These are phyloP conservation scores for Epistrophe grossulariae DNA, from an alignment of 2,888 invertebrate species.

Conservation along the genomic window DNA sequence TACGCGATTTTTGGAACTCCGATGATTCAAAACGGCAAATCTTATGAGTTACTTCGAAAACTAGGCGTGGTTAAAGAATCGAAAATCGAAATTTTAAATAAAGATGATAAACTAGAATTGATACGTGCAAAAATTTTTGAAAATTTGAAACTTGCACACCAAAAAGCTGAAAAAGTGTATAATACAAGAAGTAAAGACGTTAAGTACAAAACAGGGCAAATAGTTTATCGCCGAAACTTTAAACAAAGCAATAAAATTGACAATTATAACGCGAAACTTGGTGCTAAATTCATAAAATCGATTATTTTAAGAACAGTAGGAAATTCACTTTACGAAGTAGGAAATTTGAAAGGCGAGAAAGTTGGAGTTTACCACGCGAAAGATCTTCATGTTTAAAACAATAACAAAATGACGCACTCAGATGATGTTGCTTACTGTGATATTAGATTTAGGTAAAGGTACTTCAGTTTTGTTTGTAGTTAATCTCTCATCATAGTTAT, in stretches of 20 bases:
- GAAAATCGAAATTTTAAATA: background rate
- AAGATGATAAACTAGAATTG: background rate
- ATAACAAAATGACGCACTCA: no score
- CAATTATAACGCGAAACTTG: background rate
- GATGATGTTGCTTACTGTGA: no score
- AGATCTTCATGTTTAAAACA: no score
- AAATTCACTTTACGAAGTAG: no score
- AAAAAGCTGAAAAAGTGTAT: background rate
- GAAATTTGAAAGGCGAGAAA: no score
- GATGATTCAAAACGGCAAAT: background rate
- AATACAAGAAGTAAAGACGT: background rate
- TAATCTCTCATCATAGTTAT: no score
- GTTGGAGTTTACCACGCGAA: no score
- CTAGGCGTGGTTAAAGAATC: background rate
- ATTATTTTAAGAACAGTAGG: no score
- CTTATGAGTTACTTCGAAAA: background rate
- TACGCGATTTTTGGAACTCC: constrained; percentile 54
- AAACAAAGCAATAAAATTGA: background rate
- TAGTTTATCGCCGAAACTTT: background rate
- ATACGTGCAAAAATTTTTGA: background rate
- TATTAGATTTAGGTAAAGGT: no score
- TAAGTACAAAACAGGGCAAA: background rate
- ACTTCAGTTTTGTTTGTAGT: no score
- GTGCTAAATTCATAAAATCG: background rate
- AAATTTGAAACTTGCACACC: background rate